Conservation (phyloP, 2,113 vertebrate genomes). For the Salvelinus fontinalis region DNA sequence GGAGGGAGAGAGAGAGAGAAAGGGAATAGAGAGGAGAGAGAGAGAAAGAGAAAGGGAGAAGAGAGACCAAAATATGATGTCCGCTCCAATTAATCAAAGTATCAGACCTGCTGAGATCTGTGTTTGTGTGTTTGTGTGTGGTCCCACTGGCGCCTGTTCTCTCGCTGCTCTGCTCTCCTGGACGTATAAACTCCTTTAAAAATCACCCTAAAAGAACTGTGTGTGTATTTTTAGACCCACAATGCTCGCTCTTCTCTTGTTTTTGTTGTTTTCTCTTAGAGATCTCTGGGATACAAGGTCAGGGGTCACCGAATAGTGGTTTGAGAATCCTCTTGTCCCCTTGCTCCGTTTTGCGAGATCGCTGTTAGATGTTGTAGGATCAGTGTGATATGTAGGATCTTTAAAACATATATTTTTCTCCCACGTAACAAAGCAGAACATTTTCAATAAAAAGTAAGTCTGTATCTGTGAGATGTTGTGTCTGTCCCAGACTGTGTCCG, state of each 20-base stretch:
- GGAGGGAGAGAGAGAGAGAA: conserved; percentile 1
- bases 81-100: not conserved
- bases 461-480: no score
- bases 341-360: no score
- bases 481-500: no score
- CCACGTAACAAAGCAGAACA: no score
- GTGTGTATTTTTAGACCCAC: not conserved
- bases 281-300: not conserved
- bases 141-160: not conserved
- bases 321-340: no score
- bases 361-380: no score
- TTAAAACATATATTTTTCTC: no score
- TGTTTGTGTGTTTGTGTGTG: no score
- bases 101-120: not conserved
- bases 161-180: not conserved
- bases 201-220: not conserved
- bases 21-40: no score
- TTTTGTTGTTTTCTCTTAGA: conserved; percentile 6
- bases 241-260: not conserved
- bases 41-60: no score
- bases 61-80: not conserved
- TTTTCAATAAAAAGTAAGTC: no score
- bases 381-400: no score
- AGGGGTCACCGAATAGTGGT: not conserved
- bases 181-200: conserved; percentile 3